phyloP scores from a whole-genome alignment of 2,797 vertebrate species.

The Pangasius djambal region DNA sequence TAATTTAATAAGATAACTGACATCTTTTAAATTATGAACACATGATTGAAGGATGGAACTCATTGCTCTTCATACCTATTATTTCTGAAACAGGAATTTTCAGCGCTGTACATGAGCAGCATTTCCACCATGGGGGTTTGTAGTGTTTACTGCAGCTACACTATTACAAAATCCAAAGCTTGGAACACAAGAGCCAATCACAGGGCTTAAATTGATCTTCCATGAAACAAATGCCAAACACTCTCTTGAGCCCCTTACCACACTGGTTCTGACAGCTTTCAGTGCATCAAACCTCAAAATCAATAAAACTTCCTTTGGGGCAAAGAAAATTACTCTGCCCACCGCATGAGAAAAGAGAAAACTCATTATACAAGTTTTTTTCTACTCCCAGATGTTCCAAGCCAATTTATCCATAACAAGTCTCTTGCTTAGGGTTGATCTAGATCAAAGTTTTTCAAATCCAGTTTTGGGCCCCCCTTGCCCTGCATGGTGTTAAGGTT shows the following conservation, averaged over 20 bases:
- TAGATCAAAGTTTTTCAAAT: not conserved
- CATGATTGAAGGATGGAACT: conserved; percentile 59
- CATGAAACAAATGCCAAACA: conserved; percentile 42
- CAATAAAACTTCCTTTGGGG: conserved; percentile 66
- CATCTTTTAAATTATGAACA: conserved; percentile 72
- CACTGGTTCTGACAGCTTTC: conserved; percentile 58
- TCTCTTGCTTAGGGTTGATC: not conserved
- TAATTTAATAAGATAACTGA: conserved; percentile 65
- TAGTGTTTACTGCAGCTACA: conserved; percentile 18
- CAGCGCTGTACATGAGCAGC: not conserved
- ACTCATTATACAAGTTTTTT: conserved; percentile 57
- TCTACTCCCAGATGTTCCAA: conserved; percentile 18
- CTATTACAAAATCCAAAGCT: conserved; percentile 12
- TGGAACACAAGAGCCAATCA: conserved; percentile 28
- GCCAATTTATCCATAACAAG: conserved; percentile 15
- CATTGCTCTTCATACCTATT: not conserved
- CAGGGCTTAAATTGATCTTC: conserved; percentile 42
- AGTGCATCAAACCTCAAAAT: conserved; percentile 65
- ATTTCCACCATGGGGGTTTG: not conserved
- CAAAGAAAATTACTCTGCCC: conserved; percentile 64
- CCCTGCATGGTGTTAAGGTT: not conserved
- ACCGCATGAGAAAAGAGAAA: conserved; percentile 49
- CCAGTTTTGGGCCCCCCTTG: not conserved
- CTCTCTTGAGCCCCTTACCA: conserved; percentile 38
- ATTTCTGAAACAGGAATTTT: not conserved